Evolutionary conservation across 2,888 invertebrate species (phyloP), one percentile per base, ranked within the genome.

Genomic region (Podabrus alpinus): DNA sequence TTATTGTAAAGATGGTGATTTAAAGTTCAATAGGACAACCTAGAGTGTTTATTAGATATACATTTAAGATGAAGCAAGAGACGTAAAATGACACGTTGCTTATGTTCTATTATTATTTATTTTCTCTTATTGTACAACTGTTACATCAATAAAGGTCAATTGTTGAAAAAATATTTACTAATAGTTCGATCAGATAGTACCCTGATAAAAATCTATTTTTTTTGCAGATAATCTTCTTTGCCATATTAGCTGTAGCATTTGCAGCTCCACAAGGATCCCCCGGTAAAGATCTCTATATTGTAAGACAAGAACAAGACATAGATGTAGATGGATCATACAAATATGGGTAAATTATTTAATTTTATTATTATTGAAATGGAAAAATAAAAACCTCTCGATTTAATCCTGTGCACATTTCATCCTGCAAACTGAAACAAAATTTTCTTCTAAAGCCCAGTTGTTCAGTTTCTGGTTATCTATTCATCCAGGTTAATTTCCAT

Each of bases 291-390:
- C 91, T 93, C 29, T 92, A 93, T 13, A 93, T 93, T 74, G 86
- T 93, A 66, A 80, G 90, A 72, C 93, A 93, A 85, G 92, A 93
- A 79, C 91, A 92, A 81, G 90, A 92, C 82, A 90, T 92, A 16
- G 92, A 92, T 81, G 91, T 90, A 25, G 93, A 93, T 85, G 93
- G 93, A 77, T 91, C 92, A 71, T 91, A 91, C 80, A 89, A 89
- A 82, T 90, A 88, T 87, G 89, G 88, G 89, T 90, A 79, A 79
- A 29, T 11, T 29, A 69, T 64, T 66, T 62, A 3, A 5, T 9
- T 61, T 61, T 61, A 17, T 16, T 60, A 29, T 15, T 45, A 9
- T 11, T 15, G 21, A 62, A 11, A 66, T 66, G 15, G 24, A 15
- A 16, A 59, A 17, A 15, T 25, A 73, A 11, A 60, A n/a, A 15